These are phyloP conservation scores for Dendronephthya gigantea DNA, from an alignment of 64 coral and sea anemone species.

Conservation along the genomic window DNA sequence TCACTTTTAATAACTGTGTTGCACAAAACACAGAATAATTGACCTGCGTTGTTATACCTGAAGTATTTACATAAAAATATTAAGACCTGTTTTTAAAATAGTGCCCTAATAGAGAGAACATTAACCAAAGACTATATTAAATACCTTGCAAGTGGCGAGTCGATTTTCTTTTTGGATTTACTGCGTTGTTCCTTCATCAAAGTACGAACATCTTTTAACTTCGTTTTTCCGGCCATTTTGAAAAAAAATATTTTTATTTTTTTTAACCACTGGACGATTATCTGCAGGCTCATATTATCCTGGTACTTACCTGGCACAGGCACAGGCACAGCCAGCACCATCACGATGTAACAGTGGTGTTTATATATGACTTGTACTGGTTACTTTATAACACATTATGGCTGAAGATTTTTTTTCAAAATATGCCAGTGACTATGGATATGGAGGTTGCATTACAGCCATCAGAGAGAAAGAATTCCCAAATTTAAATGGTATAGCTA, in stretches of 20 bases:
- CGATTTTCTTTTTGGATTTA: slow-evolving; percentile 18
- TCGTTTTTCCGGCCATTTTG: background rate
- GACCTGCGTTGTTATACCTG: slow-evolving; percentile 71
- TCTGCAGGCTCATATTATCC: background rate
- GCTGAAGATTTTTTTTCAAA: background rate
- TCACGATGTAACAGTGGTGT: too few relatives aligned
- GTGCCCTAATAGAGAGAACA: background rate
- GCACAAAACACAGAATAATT: slow-evolving; percentile 82
- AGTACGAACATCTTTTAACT: background rate
- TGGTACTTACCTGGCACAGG: too few relatives aligned
- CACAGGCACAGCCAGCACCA: too few relatives aligned
- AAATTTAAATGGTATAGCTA: background rate
- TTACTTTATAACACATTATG: background rate
- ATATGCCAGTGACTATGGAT: background rate
- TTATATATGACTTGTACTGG: background rate
- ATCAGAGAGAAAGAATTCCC: slow-evolving; percentile 1
- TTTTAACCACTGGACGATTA: background rate
- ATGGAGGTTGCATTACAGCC: background rate
- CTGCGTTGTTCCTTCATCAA: slow-evolving; percentile 13
- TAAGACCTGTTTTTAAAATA: background rate
- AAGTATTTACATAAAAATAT: background rate
- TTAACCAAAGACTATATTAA: background rate
- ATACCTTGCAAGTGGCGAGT: background rate
- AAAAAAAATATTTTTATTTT: too few relatives aligned
- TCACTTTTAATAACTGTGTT: slow-evolving; percentile 69